phyloP scores from a whole-genome alignment of 2,888 invertebrate species.

The Ennomos fuscantarius region DNA sequence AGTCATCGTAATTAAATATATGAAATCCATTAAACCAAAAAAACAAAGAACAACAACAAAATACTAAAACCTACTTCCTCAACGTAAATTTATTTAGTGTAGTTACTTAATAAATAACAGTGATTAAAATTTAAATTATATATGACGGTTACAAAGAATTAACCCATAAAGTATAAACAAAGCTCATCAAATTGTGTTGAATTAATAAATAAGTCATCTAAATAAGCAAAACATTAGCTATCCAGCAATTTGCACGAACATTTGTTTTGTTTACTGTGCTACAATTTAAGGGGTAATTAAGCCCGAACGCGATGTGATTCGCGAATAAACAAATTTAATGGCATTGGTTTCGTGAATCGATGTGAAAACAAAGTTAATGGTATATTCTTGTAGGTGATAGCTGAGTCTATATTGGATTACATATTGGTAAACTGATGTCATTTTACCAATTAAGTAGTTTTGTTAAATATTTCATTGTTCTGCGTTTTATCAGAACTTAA shows the following conservation, averaged over 20 bases:
- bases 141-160: neutral
- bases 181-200: neutral
- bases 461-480: constrained; percentile 29
- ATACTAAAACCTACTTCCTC: too few species aligned
- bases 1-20: neutral
- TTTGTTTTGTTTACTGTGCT: constrained; percentile 1
- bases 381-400: constrained; percentile 23
- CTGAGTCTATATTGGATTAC: constrained; percentile 11
- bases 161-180: neutral
- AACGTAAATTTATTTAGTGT: neutral
- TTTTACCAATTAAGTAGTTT: too few species aligned
- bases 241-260: neutral
- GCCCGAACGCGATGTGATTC: constrained; percentile 18
- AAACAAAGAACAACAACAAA: neutral
- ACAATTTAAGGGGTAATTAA: constrained; percentile 8
- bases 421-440: neutral
- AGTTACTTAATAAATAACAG: neutral
- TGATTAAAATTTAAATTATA: too few species aligned
- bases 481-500: constrained; percentile 18
- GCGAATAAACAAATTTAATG: constrained; percentile 30
- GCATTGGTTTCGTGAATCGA: constrained; percentile 17
- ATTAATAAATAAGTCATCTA: constrained; percentile 4
- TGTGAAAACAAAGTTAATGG: constrained; percentile 22
- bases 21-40: neutral
- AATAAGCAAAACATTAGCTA: neutral